Base-by-base conservation (phyloP, 1,140 invertebrate genomes). In the Dendroctonus valens region DNA sequence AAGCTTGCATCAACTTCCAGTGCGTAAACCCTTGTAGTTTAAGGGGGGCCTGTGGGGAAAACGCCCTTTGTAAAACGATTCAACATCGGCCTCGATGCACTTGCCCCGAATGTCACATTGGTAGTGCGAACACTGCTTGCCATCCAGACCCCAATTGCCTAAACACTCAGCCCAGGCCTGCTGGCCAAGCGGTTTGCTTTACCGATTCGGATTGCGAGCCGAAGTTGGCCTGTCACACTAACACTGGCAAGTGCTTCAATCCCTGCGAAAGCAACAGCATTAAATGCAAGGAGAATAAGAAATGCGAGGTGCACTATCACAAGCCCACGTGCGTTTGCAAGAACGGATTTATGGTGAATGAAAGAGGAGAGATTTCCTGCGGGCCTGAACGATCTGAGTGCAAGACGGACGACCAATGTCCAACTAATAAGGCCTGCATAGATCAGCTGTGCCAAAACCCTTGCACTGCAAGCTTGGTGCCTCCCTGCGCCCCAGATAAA, bases 1-100 rank as follows among this genome's bases (percentile, higher is more conserved):
- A 92, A 83, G 90, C 91, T 77, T 96, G 94, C 84, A 87, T 93
- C 79, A 89, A 90, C 81, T 84, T 86, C 76, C 83, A 89, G 79
- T 96, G 94, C 80, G 85, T 91, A 79, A 92, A 96, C 81, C 93
- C 92, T 69, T 96, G 94, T 83, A 88, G 86, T 72, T 83, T 94
- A 71, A 86, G 90, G 70, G 92, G 89, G 70, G 90, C 90, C 65
- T 96, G 93, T 79, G 93, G 94, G 66, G 84, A 89, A 70, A 94
- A 95, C 80, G 93, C 94, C 49, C 82, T 94, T 41, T 96, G 94
- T 78, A 86, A 86, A 71, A 88, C 92, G 48, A 85, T 93, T 54
- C 80, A 90, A 73, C 93, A 95, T 80, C 86, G 87, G 75, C 87
- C 92, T 7, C 85, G 89, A 65, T 95, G 93, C 78, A 88, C 89